Conservation (phyloP, 2,888 invertebrate genomes). For the Xanthia togata region DNA sequence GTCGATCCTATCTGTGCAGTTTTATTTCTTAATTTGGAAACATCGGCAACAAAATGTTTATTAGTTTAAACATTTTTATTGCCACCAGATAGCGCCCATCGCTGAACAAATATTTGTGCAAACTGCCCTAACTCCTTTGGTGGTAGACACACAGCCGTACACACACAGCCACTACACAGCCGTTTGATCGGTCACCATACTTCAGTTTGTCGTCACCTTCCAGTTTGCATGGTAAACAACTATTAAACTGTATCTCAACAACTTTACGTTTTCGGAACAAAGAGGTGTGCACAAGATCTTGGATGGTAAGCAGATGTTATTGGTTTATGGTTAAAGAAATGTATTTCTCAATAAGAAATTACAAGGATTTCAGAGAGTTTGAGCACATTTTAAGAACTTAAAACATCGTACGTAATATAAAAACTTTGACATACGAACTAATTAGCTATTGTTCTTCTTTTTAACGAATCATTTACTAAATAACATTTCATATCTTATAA, state of each 20-base stretch:
- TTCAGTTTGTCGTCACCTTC: slow-evolving; percentile 14
- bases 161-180: too few relatives aligned
- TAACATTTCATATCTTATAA: too few relatives aligned
- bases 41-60: not conserved
- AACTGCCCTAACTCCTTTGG: slow-evolving; percentile 14
- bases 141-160: too few relatives aligned
- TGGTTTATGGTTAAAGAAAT: too few relatives aligned
- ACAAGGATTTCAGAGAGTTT: not conserved
- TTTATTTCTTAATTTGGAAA: not conserved
- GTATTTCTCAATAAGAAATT: not conserved
- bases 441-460: not conserved
- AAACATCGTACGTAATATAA: not conserved
- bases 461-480: not conserved
- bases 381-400: not conserved
- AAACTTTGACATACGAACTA: not conserved
- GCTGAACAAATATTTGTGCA: slow-evolving; percentile 19
- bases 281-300: not conserved
- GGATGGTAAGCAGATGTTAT: not conserved
- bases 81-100: not conserved
- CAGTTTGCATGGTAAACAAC: slow-evolving; percentile 10
- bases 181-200: slow-evolving; percentile 16
- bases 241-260: too few relatives aligned
- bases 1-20: not conserved
- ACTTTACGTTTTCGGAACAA: not conserved
- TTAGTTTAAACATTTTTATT: not conserved